These are phyloP conservation scores for Samia ricini DNA, from an alignment of 1,140 invertebrate genomes.

Conservation along the genomic window DNA sequence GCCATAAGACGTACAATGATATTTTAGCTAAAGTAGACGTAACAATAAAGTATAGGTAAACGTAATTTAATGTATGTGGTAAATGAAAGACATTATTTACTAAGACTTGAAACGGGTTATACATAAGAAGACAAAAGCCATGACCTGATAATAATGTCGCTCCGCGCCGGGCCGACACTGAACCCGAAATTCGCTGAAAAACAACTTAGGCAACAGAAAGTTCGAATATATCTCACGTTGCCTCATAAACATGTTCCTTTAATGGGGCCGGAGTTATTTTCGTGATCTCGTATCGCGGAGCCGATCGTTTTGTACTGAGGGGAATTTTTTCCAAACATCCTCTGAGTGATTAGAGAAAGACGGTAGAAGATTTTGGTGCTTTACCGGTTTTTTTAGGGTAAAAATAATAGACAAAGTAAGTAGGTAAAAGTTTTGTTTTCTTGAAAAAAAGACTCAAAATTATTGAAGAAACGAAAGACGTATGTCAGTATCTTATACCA, in stretches of 20 bases:
- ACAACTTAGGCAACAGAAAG: background rate
- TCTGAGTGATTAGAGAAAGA: no score
- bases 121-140: background rate
- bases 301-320: background rate
- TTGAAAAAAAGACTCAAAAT: no score
- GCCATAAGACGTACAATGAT: no score
- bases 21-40: background rate
- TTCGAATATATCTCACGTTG: background rate
- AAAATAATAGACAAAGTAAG: no score
- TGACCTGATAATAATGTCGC: background rate
- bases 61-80: background rate
- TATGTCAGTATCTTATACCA: no score
- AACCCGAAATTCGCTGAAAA: background rate
- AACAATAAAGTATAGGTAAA: no score
- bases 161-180: background rate
- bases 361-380: no score
- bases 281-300: background rate
- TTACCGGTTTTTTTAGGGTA: no score
- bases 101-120: background rate
- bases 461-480: no score
- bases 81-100: background rate
- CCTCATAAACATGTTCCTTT: conserved; percentile 5
- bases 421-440: no score
- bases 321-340: background rate
- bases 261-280: conserved; percentile 3